These are phyloP conservation scores for Zaprionus obscuricornis DNA, from an alignment of 2,888 invertebrate genomes.

Conservation along the genomic window DNA sequence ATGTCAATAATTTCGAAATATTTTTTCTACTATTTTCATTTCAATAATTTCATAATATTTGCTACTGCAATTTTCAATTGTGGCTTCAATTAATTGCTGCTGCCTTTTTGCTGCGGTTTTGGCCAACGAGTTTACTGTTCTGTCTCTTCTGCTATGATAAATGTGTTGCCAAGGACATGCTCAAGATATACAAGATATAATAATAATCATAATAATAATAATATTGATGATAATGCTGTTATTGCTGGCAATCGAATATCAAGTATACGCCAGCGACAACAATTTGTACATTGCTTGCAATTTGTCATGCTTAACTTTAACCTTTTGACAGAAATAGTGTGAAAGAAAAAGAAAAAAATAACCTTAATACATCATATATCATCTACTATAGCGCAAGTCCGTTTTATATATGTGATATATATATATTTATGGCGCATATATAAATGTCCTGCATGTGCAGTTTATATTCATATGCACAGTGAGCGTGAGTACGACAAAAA, in stretches of 20 bases:
- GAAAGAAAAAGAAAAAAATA: neutral
- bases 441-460: constrained; percentile 35
- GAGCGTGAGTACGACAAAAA: constrained; percentile 42
- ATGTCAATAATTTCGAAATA: neutral
- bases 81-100: too few relatives aligned
- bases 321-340: constrained; percentile 45
- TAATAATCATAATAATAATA: too few relatives aligned
- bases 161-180: constrained; percentile 36
- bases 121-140: neutral
- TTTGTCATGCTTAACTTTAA: constrained; percentile 72
- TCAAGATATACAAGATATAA: neutral
- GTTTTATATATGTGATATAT: constrained; percentile 16
- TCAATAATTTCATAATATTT: too few relatives aligned
- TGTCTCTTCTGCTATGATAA: constrained; percentile 24
- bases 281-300: constrained; percentile 47
- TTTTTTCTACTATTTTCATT: too few relatives aligned
- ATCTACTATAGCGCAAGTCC: constrained; percentile 20
- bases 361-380: constrained; percentile 2
- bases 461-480: constrained; percentile 43
- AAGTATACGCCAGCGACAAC: constrained; percentile 57
- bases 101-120: too few relatives aligned
- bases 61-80: too few relatives aligned
- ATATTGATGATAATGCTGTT: constrained; percentile 25
- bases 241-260: too few relatives aligned
- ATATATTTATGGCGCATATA: constrained; percentile 42